These are phyloP conservation scores for Aquatica leii DNA, from an alignment of 2,888 invertebrate genomes.

Conservation along the genomic window DNA sequence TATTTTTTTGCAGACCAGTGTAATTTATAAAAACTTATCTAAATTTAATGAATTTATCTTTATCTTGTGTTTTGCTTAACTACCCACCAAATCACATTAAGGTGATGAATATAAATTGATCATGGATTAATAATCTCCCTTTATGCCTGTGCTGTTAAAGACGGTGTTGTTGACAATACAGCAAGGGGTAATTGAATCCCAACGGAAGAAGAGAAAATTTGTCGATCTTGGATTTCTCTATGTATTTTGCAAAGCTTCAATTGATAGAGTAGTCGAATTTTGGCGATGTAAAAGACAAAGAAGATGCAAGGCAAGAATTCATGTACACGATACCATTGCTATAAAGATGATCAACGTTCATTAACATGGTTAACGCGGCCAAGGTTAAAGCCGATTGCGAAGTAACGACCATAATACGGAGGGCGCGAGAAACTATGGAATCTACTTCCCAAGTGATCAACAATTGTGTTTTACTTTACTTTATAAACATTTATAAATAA, in stretches of 20 bases:
- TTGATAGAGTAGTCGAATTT: neutral
- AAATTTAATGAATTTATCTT: no score
- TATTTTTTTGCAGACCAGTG: no score
- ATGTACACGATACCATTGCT: neutral
- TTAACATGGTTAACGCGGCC: neutral
- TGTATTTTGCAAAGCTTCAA: neutral
- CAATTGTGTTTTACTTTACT: neutral
- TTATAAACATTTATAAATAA: no score
- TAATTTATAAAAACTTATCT: no score
- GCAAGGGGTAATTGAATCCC: neutral
- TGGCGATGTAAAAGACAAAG: no score
- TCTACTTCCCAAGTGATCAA: neutral
- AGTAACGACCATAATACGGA: neutral
- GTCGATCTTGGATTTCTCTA: neutral
- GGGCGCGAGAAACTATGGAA: neutral
- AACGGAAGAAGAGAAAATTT: neutral
- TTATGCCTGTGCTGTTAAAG: no score
- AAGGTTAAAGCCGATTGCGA: neutral
- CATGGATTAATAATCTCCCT: neutral
- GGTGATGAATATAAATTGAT: neutral
- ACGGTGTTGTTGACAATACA: no score
- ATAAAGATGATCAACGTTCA: neutral
- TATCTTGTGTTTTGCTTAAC: no score
- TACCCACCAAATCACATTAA: neutral
- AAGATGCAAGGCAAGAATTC: neutral